A percentile compares a stretch with the other conserved stretches of the same genome.
These are phyloP conservation scores for Synanceia verrucosa DNA, from an alignment of 2,797 vertebrate genomes.

Conservation along the genomic window DNA sequence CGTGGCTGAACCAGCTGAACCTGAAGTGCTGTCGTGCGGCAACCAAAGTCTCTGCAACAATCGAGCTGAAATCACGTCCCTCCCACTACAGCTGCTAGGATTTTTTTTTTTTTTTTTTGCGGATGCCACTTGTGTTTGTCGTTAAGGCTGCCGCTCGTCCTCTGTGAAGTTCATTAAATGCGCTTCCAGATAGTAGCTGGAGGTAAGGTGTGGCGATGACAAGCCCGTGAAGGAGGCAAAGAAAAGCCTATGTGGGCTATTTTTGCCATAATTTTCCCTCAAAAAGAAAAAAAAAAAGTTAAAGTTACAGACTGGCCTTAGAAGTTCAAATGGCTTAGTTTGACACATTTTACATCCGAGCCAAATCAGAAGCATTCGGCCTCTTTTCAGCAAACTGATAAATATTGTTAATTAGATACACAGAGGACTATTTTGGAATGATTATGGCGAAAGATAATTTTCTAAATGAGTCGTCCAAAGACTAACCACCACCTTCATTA, in stretches of 20 bases:
- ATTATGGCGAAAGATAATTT: slow-evolving; percentile 7
- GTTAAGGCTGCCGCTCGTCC: background rate
- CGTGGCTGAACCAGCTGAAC: slow-evolving; percentile 42
- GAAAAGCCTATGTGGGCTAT: background rate
- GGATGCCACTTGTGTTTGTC: slow-evolving; percentile 9
- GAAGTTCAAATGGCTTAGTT: slow-evolving; percentile 57
- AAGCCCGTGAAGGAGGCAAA: background rate
- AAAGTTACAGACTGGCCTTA: slow-evolving; percentile 64
- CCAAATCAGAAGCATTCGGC: slow-evolving; percentile 23
- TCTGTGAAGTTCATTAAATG: background rate
- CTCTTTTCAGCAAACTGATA: slow-evolving; percentile 8
- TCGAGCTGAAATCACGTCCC: background rate
- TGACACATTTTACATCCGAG: slow-evolving; percentile 25
- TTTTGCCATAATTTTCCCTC: background rate
- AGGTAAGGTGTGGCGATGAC: slow-evolving; percentile 1
- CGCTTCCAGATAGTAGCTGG: background rate
- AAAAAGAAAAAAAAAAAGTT: slow-evolving; percentile 10
- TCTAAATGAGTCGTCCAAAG: background rate
- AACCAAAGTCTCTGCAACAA: slow-evolving; percentile 9
- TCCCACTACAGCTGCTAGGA: slow-evolving; percentile 7
- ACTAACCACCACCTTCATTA: background rate
- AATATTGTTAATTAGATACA: slow-evolving; percentile 10
- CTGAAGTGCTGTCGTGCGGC: slow-evolving; percentile 20
- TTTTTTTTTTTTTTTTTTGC: background rate
- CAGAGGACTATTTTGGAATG: background rate